These are phyloP conservation scores for Rhynchophorus ferrugineus DNA, from an alignment of 1,140 invertebrate genomes.

Conservation along the genomic window DNA sequence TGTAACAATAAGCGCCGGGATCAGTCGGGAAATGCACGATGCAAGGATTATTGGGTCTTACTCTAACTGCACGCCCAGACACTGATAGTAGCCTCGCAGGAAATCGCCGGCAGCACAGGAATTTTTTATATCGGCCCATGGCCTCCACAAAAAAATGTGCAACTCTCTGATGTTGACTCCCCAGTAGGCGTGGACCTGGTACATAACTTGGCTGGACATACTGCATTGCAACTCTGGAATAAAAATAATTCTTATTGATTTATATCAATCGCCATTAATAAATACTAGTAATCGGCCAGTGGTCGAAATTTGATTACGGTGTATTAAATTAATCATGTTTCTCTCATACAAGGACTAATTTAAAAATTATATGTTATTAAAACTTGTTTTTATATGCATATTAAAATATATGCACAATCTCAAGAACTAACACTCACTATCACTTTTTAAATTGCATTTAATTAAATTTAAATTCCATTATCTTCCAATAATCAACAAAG, in stretches of 20 bases:
- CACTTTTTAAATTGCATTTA: too few relatives aligned
- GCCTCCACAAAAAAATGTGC: constrained; percentile 64
- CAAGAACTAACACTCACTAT: too few relatives aligned
- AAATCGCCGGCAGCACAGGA: constrained; percentile 50
- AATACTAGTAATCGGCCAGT: background rate
- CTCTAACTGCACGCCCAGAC: constrained; percentile 41
- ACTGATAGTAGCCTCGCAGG: constrained; percentile 47
- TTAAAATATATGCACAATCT: too few relatives aligned
- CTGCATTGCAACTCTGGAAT: constrained; percentile 60
- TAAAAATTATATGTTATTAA: too few relatives aligned
- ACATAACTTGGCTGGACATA: constrained; percentile 65
- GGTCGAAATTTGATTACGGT: too few relatives aligned
- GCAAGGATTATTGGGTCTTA: constrained; percentile 29
- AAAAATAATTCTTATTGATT: constrained; percentile 1
- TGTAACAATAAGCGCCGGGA: constrained; percentile 41
- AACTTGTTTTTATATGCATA: too few relatives aligned
- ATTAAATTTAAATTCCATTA: too few relatives aligned
- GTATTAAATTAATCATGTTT: too few relatives aligned
- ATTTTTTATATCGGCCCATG: constrained; percentile 56
- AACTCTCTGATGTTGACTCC: constrained; percentile 66
- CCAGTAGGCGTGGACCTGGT: constrained; percentile 65
- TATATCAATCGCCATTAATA: background rate
- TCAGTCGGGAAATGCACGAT: background rate
- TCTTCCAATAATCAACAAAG: too few relatives aligned
- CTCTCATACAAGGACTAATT: too few relatives aligned